Evolutionary conservation across 2,797 vertebrate genomes (phyloP), one percentile per base, ranked within the genome.

Genomic region (Eurystomus glaucurus): DNA sequence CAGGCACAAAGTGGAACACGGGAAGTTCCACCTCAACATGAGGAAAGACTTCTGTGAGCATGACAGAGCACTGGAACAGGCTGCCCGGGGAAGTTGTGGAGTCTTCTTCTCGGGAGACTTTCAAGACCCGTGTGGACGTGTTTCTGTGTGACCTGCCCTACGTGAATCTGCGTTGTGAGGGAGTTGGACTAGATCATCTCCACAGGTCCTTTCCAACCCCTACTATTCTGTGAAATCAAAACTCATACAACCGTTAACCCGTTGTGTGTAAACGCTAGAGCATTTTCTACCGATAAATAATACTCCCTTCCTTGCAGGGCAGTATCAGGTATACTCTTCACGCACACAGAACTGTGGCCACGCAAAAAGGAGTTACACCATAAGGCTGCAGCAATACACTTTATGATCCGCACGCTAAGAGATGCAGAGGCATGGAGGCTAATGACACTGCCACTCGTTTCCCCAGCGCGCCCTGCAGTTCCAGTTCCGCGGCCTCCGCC

Each of bases 261-360:
- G 0, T 5, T 22, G 29, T 0, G 0, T 4, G 31, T 20, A 29
- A 57, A 12, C 0, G 9, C 5, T 17, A 5, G 21, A 39, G 31
- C 21, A 4, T 18, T 57, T 55, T 23, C 28, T 31, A 15, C 7
- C 1, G 19, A 45, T 9, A 8, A 14, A 16, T 19, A n/a, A 17
- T 0, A 28, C 0, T 16, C 45, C 23, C n/a, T 21, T 84, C 58
- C 19, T 28, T 11, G 28, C 8, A 6, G 41, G 35, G 5, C 2
- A 19, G 5, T 11, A 14, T 2, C 20, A 15, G 0, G 31, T 23
- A 6, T 9, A 1, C 4, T 4, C 3, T 20, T 14, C 43, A 7
- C 2, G 10, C 26, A 17, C 16, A 10, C 0, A 1, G 6, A n/a
- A 3, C n/a, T 0, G 15, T 15, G 69, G 14, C 54, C 5, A 60